Base-by-base conservation (phyloP, 2,113 vertebrate species). In the Callaeas wilsoni region DNA sequence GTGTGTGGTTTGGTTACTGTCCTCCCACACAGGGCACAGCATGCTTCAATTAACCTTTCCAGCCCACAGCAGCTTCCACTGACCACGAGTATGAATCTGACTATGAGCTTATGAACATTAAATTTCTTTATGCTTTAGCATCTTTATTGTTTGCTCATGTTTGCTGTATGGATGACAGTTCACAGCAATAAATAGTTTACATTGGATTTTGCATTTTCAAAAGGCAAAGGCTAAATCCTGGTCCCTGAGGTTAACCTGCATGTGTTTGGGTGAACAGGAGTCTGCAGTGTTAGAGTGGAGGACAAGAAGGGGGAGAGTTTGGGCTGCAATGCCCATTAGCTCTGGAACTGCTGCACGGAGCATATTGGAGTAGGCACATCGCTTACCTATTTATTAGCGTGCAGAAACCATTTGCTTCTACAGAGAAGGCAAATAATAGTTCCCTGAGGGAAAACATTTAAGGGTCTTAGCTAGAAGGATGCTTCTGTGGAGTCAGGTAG, bases 201-300 rank as follows among this genome's bases (percentile, higher is more conserved):
- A 27, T 11, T 5, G 10, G 49, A 26, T 39, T 81, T 68, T 37
- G 14, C 2, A 0, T 68, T 87, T 73, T 90, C 41, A 29, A 53
- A 39, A 65, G 9, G 12, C 29, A 10, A 4, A 47, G 62, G 33
- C 47, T 70, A 50, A 60, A 50, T 67, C 21, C 37, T 49, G 47
- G 5, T 71, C 46, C 33, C 22, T 4, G 0, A 27, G 29, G 39
- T 50, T 71, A 70, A 25, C 14, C 30, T 41, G 13, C 0, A 0
- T 35, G 12, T 52, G 14, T 75, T 53, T 83, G 49, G 27, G 30
- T n/a, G 44, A 30, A 9, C 13, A 14, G 35, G 35, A 50, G 13
- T 55, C 46, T 65, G 55, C 0, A 1, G 16, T 26, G 5, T 10
- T 41, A 41, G 30, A 52, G 39, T 22, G 27, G 29, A 81, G 25